Conservation (phyloP, 2,113 vertebrate genomes). For the Solenodon paradoxus region DNA sequence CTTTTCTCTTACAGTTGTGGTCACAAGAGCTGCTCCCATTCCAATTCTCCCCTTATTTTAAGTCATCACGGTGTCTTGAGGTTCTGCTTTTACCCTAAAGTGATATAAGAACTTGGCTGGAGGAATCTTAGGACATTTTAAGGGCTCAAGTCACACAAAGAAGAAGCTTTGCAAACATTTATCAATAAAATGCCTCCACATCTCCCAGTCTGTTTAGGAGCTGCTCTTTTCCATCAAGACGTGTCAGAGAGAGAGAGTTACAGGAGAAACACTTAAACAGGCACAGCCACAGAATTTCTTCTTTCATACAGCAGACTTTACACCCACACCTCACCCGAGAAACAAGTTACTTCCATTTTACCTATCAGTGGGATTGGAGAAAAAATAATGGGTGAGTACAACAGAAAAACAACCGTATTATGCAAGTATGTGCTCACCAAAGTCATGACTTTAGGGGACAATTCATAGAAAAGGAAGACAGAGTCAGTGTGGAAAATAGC, state of each 20-base stretch:
- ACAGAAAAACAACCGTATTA: background rate
- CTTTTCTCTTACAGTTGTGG: background rate
- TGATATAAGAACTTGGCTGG: background rate
- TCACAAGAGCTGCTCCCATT: background rate
- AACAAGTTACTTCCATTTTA: background rate
- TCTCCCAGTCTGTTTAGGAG: background rate
- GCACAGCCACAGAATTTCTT: background rate
- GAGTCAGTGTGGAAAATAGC: fast-evolving
- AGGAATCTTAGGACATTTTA: background rate
- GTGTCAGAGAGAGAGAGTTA: background rate
- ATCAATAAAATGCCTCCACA: background rate
- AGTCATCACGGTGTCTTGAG: background rate
- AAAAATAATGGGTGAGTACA: background rate
- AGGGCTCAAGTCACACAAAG: background rate
- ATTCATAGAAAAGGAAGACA: background rate
- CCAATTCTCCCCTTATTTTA: background rate
- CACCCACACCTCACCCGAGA: background rate
- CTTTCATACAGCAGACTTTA: background rate
- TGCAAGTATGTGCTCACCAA: background rate
- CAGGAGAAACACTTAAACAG: background rate
- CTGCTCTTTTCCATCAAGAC: background rate
- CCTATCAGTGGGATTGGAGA: background rate
- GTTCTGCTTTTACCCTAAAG: background rate
- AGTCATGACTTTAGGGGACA: background rate
- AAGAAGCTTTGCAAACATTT: background rate